Percentiles rank a stretch among this genome's conserved stretches.
phyloP scores from a whole-genome alignment of 2,888 invertebrate species.

The Rapana venosa region DNA sequence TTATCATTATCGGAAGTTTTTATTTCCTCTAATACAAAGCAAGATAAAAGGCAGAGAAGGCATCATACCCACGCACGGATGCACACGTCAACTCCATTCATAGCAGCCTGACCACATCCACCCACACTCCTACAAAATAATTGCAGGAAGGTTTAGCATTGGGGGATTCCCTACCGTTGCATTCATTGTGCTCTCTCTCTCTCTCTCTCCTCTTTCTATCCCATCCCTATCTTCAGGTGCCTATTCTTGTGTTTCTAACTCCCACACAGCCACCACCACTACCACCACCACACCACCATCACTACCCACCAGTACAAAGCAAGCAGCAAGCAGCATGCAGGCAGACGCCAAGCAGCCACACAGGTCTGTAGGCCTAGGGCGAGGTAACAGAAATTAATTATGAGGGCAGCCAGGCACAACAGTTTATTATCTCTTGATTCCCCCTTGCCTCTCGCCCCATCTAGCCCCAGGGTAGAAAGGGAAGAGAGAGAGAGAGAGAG shows the following conservation, averaged over 20 bases:
- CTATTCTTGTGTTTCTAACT: not conserved
- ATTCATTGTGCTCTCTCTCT: no score
- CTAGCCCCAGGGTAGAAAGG: not conserved
- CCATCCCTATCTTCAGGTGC: no score
- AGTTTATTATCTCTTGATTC: slow-evolving; percentile 42
- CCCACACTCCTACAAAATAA: not conserved
- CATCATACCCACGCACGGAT: not conserved
- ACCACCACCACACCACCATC: not conserved
- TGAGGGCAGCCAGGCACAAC: slow-evolving; percentile 42
- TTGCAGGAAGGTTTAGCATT: no score
- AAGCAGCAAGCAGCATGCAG: not conserved
- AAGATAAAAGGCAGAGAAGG: not conserved
- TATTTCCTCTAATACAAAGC: not conserved
- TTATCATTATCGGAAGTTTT: not conserved
- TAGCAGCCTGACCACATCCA: not conserved
- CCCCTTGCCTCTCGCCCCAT: not conserved
- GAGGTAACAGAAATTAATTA: slow-evolving; percentile 45
- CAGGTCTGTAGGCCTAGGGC: not conserved
- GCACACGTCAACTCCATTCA: not conserved
- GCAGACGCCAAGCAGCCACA: not conserved
- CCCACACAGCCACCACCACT: not conserved
- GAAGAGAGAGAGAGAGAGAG: slow-evolving; percentile 14
- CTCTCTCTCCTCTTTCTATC: no score
- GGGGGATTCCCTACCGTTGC: no score
- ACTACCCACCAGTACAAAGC: no score